phyloP scores from a whole-genome alignment of 2,113 vertebrate genomes.

The Ursus arctos region DNA sequence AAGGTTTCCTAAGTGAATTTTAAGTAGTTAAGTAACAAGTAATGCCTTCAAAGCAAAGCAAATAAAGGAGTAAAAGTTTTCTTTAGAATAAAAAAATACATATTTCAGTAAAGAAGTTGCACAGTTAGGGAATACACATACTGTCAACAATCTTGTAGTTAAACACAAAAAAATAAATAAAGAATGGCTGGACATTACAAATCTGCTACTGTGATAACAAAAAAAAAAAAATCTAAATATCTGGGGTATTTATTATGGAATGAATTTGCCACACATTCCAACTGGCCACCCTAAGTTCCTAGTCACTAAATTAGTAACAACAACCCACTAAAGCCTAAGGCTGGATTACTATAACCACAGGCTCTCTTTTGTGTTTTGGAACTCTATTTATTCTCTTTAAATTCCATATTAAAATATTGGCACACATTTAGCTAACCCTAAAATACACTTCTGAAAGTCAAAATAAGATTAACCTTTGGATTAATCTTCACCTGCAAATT shows the following conservation, averaged over 20 bases:
- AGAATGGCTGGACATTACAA: background rate
- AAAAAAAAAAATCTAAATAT: background rate
- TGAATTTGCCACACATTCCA: background rate
- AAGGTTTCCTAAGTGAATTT: background rate
- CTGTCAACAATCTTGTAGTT: background rate
- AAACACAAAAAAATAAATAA: background rate
- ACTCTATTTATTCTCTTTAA: constrained; percentile 9
- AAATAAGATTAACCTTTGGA: background rate
- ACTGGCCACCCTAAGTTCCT: background rate
- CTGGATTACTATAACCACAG: background rate
- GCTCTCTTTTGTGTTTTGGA: background rate
- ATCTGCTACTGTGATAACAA: background rate
- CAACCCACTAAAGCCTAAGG: background rate
- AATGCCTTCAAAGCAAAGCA: constrained; percentile 33
- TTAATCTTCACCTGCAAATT: background rate
- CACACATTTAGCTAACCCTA: background rate
- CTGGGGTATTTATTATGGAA: background rate
- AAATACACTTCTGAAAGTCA: background rate
- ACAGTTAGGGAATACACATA: background rate
- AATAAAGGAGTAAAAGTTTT: background rate
- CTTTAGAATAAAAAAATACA: background rate
- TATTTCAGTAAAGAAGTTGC: background rate
- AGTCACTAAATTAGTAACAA: background rate
- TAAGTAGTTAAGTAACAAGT: background rate
- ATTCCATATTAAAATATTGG: background rate